phyloP scores from a whole-genome alignment of 2,888 invertebrate genomes.

The Lasioglossum zephyrum region DNA sequence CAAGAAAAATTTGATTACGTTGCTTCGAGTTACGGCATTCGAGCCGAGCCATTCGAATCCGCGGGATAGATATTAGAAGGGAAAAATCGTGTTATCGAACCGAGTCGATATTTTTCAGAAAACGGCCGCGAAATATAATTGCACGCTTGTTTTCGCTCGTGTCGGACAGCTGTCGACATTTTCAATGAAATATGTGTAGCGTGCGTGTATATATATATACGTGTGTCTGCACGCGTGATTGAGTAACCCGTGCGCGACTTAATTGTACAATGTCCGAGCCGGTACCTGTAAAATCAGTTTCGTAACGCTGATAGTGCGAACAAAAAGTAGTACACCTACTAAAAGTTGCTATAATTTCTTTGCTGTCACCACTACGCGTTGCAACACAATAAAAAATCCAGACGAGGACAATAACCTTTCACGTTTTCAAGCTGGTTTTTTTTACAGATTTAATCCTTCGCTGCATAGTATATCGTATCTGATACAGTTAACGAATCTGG shows the following conservation, averaged over 20 bases:
- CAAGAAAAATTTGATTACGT: conserved; percentile 56
- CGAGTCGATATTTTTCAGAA: conserved; percentile 5
- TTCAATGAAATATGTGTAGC: not conserved
- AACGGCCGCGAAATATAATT: conserved; percentile 16
- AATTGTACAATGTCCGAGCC: conserved; percentile 18
- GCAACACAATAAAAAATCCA: not conserved
- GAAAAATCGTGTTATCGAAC: conserved; percentile 33
- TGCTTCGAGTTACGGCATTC: conserved; percentile 33
- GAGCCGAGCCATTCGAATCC: conserved; percentile 32
- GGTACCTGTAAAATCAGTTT: conserved; percentile 16
- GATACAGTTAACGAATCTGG: no score
- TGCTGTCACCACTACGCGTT: not conserved
- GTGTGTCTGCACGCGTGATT: not conserved
- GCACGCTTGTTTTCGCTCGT: conserved; percentile 19
- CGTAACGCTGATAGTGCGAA: conserved; percentile 18
- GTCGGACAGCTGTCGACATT: conserved; percentile 33
- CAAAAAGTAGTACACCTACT: not conserved
- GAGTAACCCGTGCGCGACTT: conserved; percentile 34
- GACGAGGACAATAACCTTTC: not conserved
- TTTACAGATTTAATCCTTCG: no score
- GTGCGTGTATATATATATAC: not conserved
- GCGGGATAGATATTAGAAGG: conserved; percentile 9
- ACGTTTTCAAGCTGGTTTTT: not conserved
- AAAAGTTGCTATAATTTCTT: not conserved
- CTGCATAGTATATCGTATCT: no score